Evolutionary conservation across 2,797 vertebrate species (phyloP).

Genomic region (Argyrosomus regius): DNA sequence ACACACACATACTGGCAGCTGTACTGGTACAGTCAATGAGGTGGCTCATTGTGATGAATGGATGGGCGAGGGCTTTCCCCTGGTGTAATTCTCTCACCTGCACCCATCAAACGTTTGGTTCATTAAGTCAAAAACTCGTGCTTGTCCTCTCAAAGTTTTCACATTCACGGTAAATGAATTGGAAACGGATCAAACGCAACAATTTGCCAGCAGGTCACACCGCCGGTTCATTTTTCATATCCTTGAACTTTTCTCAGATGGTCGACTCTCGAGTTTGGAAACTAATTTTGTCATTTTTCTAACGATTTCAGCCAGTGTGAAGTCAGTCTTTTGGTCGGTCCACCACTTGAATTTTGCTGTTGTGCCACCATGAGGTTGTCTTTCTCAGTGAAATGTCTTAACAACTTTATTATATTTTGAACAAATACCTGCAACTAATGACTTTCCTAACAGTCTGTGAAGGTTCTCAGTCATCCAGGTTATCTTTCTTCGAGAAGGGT

Average conservation of each 20-base stretch:
- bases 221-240: constrained; percentile 1
- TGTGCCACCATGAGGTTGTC: too few relatives aligned
- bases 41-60: constrained; percentile 78
- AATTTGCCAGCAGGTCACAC: constrained; percentile 18
- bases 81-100: constrained; percentile 50
- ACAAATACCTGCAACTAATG: neutral
- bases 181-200: constrained; percentile 43
- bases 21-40: constrained; percentile 65
- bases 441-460: neutral
- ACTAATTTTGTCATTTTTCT: neutral
- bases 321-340: neutral
- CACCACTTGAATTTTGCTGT: neutral
- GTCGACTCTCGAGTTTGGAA: neutral
- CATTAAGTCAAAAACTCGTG: constrained; percentile 55
- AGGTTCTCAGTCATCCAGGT: too few relatives aligned
- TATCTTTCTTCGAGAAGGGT: too few relatives aligned
- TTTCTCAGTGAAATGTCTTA: neutral
- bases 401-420: neutral
- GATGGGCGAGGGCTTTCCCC: constrained; percentile 32
- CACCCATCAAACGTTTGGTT: constrained; percentile 39
- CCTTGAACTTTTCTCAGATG: constrained; percentile 25
- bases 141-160: constrained; percentile 52
- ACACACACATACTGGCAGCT: constrained; percentile 57
- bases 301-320: neutral
- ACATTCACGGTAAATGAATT: constrained; percentile 37